Base-by-base conservation (phyloP, 2,888 invertebrate species). In the Spisula subtruncata region DNA sequence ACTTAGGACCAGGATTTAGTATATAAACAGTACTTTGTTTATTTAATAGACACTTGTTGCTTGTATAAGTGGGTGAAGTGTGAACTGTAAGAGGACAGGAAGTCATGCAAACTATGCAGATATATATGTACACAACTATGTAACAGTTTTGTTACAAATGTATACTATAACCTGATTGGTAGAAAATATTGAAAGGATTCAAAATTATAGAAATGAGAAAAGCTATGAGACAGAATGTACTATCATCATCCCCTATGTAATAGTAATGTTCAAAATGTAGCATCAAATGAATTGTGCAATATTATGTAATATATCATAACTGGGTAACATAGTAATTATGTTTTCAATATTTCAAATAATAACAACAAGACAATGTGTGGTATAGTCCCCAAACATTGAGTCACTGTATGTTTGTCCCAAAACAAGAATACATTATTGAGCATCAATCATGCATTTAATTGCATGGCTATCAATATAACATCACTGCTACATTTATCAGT, bases 81-180 rank as follows among this genome's bases (percentile, higher is more conserved):
- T 66, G 56, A 41, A 56, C 32, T 66, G 66, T 16, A 83, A 83
- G 83, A 66, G 83, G 56, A 66, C 83, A 35, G 56, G 66, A 83
- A 81, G 41, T 41, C 75, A 75, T 75, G 75, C 35, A 35, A 75
- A 75, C 14, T 75, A 75, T 75, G 75, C 75, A 75, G 75, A 75
- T 18, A 25, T 66, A 66, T 25, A 66, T 66, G n/a, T 66, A 66
- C 60, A 25, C 0, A 66, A 25, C 10, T 66, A 66, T 66, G 60
- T 66, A 66, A 25, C 60, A 66, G 51, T 51, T 51, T 10, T 51
- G 51, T 16, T 16, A 14, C 14, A 51, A 51, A 51, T 51, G 51
- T 51, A 51, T 51, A 51, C 51, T 51, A 51, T 16, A 51, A 51
- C 14, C 12, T 51, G 51, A 51, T 51, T 51, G 51, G 51, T 51